Percentiles rank a stretch among this genome's conserved stretches.
Evolutionary conservation across 2,113 vertebrate species (phyloP).

Genomic region (Alethe castanea): DNA sequence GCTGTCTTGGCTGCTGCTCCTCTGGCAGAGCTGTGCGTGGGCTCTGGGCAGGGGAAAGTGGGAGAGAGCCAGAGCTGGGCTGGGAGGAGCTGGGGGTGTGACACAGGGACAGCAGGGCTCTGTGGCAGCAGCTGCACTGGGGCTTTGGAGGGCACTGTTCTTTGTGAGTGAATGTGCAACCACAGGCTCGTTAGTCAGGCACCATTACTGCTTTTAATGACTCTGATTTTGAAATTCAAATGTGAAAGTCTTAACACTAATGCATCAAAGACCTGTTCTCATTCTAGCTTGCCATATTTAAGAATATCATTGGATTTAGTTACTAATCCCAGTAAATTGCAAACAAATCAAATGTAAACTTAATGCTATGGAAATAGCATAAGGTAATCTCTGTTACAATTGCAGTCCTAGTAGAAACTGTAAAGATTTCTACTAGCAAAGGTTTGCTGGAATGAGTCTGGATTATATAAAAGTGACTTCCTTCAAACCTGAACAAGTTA

Average conservation of each 20-base stretch:
- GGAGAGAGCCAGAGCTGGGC: not conserved
- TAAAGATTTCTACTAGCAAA: not conserved
- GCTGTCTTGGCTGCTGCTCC: not conserved
- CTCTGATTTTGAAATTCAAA: constrained; percentile 24
- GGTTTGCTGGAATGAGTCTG: not conserved
- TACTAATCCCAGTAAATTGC: not conserved
- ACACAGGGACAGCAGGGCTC: not conserved
- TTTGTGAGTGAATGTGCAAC: constrained; percentile 8
- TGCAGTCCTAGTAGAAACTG: not conserved
- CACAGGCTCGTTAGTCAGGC: not conserved
- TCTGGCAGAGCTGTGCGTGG: not conserved
- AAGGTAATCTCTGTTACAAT: not conserved
- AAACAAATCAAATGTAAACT: not conserved
- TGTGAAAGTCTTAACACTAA: constrained; percentile 43
- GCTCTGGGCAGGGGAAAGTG: not conserved
- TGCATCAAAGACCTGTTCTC: constrained; percentile 1
- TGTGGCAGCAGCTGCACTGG: not conserved
- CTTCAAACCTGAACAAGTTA: not conserved
- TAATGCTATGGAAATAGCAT: not conserved
- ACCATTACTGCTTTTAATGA: not conserved
- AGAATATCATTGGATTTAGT: not conserved
- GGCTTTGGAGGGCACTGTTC: not conserved
- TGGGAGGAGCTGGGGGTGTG: not conserved
- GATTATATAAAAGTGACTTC: not conserved
- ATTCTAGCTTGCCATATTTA: not conserved